Percentiles rank a stretch among this genome's conserved stretches.
Evolutionary conservation across 2,888 invertebrate species (phyloP).

Genomic region (Eubasilissa splendida): DNA sequence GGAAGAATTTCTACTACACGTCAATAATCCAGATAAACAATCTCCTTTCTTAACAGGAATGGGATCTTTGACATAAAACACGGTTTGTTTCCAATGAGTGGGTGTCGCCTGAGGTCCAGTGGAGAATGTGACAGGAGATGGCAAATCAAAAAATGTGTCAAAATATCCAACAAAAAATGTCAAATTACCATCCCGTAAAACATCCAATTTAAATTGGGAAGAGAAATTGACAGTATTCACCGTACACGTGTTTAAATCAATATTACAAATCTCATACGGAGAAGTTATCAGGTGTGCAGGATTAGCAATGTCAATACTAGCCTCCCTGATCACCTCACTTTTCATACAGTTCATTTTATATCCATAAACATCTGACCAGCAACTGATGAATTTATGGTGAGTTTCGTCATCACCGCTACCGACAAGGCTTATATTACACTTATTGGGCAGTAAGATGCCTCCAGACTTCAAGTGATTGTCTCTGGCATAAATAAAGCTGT

Average conservation of each 20-base stretch:
- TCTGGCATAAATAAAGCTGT: conserved; percentile 91
- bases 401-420: conserved; percentile 85
- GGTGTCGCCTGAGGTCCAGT: conserved; percentile 83
- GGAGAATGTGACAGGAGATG: conserved; percentile 78
- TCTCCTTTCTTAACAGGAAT: conserved; percentile 80
- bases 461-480: conserved; percentile 84
- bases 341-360: conserved; percentile 95
- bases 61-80: conserved; percentile 86
- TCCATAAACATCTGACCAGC: conserved; percentile 95
- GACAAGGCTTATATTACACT: conserved; percentile 85
- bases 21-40: conserved; percentile 77
- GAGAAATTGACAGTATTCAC: conserved; percentile 81
- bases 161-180: conserved; percentile 93
- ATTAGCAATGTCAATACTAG: conserved; percentile 71
- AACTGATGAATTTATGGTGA: conserved; percentile 82
- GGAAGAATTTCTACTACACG: conserved; percentile 80
- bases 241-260: conserved; percentile 84
- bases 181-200: conserved; percentile 77
- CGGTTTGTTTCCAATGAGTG: conserved; percentile 97
- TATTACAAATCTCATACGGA: conserved; percentile 76
- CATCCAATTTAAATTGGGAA: conserved; percentile 78
- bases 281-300: conserved; percentile 78
- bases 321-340: conserved; percentile 85
- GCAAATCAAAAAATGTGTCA: conserved; percentile 87
- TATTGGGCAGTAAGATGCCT: conserved; percentile 87